phyloP scores from a whole-genome alignment of 2,888 invertebrate genomes.

The Dilophus febrilis region DNA sequence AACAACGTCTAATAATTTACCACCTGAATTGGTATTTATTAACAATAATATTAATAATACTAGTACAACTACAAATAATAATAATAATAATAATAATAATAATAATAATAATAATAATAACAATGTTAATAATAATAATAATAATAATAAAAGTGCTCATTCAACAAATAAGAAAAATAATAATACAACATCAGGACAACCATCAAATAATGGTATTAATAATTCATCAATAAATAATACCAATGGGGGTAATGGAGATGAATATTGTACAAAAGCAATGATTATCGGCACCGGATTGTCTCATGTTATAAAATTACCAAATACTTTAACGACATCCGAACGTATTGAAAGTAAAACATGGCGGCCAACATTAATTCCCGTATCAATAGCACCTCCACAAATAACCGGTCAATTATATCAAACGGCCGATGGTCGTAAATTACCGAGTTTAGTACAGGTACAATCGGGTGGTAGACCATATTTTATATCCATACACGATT shows the following conservation, averaged over 20 bases:
- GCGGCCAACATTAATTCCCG: conserved; percentile 54
- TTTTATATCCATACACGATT: conserved; percentile 61
- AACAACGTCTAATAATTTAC: conserved; percentile 18
- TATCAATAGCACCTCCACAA: conserved; percentile 29
- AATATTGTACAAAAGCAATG: conserved; percentile 4
- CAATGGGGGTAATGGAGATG: not conserved
- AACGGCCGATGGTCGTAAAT: conserved; percentile 38
- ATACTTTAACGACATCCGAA: conserved; percentile 28
- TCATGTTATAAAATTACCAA: conserved; percentile 24
- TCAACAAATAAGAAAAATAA: conserved; percentile 33
- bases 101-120: too few relatives aligned
- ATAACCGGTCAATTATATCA: conserved; percentile 31
- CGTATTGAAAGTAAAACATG: conserved; percentile 40
- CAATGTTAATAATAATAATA: too few relatives aligned
- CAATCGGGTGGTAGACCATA: conserved; percentile 63
- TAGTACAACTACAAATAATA: too few relatives aligned
- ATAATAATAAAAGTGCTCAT: not conserved
- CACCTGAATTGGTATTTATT: conserved; percentile 41
- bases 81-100: too few relatives aligned
- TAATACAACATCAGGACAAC: conserved; percentile 14
- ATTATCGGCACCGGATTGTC: conserved; percentile 7
- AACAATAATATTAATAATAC: too few relatives aligned
- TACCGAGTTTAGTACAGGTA: conserved; percentile 52
- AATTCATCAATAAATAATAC: not conserved
- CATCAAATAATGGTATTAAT: not conserved